A percentile compares a stretch with the other conserved stretches of the same genome.
These are phyloP conservation scores for Cantharis nigra DNA, from an alignment of 2,888 invertebrate genomes.

Conservation along the genomic window DNA sequence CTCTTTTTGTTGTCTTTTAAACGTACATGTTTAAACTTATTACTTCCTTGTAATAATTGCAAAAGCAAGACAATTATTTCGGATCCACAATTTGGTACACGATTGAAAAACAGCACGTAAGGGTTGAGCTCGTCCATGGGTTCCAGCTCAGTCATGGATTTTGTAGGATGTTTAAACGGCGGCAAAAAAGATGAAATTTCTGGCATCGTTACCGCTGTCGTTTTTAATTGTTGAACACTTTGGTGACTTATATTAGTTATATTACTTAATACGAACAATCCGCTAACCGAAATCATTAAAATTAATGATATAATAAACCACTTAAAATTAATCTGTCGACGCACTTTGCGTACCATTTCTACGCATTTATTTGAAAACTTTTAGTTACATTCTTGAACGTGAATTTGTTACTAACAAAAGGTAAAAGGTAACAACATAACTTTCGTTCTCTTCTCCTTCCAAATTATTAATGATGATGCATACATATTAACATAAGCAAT, in stretches of 20 bases:
- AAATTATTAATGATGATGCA: background rate
- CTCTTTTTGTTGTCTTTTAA: constrained; percentile 51
- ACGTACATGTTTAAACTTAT: constrained; percentile 63
- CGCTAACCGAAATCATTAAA: constrained; percentile 32
- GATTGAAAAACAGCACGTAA: constrained; percentile 63
- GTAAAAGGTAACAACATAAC: constrained; percentile 25
- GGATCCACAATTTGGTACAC: constrained; percentile 64
- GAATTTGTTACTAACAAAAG: constrained; percentile 12
- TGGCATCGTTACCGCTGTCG: constrained; percentile 20
- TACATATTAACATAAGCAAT: background rate
- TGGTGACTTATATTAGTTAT: constrained; percentile 7
- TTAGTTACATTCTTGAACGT: constrained; percentile 5
- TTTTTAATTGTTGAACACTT: constrained; percentile 7
- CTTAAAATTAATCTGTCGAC: constrained; percentile 30
- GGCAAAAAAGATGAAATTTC: constrained; percentile 23
- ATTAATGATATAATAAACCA: constrained; percentile 36
- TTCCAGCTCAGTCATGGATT: constrained; percentile 59
- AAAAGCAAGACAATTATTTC: constrained; percentile 64
- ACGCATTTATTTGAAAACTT: background rate
- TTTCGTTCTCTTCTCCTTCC: background rate
- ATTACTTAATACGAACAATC: constrained; percentile 32
- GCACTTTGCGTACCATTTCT: constrained; percentile 21
- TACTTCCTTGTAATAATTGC: constrained; percentile 63
- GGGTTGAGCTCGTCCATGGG: constrained; percentile 57
- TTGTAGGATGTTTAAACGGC: constrained; percentile 54